phyloP scores from a whole-genome alignment of 2,888 invertebrate species.

The Apamea sordens region DNA sequence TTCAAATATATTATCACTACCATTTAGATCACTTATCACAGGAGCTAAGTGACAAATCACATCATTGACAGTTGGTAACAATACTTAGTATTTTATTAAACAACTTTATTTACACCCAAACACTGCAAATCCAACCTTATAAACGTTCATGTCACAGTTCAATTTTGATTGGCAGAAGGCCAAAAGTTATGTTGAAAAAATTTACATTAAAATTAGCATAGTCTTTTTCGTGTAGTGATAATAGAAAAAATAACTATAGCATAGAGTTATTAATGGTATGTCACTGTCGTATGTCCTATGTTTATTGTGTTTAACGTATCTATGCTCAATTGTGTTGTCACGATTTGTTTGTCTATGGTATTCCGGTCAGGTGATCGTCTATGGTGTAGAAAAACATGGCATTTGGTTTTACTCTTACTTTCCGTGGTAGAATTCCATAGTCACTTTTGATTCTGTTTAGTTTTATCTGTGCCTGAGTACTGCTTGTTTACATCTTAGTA shows the following conservation, averaged over 20 bases:
- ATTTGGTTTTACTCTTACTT: slow-evolving; percentile 23
- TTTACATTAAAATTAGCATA: slow-evolving; percentile 60
- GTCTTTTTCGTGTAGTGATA: slow-evolving; percentile 75
- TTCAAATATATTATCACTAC: slow-evolving; percentile 64
- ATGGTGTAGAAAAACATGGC: slow-evolving; percentile 12
- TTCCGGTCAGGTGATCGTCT: slow-evolving; percentile 62
- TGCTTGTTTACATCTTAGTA: not conserved
- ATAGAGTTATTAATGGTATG: slow-evolving; percentile 67
- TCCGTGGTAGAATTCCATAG: not conserved
- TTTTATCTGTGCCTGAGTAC: not conserved
- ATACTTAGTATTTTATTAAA: slow-evolving; percentile 45
- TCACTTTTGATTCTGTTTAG: not conserved
- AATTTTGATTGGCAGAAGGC: slow-evolving; percentile 1
- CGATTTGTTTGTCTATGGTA: slow-evolving; percentile 68
- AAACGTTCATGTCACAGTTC: accelerated
- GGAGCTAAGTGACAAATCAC: slow-evolving; percentile 78
- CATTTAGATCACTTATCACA: slow-evolving; percentile 67
- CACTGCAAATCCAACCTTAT: slow-evolving; percentile 28
- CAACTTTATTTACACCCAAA: not conserved
- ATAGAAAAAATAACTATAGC: slow-evolving; percentile 70
- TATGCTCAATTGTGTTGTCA: slow-evolving; percentile 71
- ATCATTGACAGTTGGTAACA: slow-evolving; percentile 78
- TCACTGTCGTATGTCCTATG: slow-evolving; percentile 80
- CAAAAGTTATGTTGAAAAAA: slow-evolving; percentile 8
- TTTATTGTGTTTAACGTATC: slow-evolving; percentile 64